Evolutionary conservation across 2,888 invertebrate species (phyloP).

Genomic region (Tubulanus polymorphus): DNA sequence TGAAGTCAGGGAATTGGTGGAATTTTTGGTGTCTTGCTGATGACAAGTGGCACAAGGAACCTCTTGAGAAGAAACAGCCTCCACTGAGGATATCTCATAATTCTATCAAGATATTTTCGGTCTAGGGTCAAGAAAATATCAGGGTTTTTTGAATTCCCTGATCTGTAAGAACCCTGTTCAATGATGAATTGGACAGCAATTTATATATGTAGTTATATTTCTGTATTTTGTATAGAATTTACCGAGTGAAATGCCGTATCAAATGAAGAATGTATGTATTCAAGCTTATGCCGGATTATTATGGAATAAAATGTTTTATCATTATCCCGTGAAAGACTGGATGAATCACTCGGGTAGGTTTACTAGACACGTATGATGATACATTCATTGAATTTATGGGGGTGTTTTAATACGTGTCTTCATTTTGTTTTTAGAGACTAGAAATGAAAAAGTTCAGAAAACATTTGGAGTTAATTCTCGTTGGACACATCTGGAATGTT

Average conservation of each 20-base stretch:
- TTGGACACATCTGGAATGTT: slow-evolving; percentile 48
- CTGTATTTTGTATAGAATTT: too few species aligned
- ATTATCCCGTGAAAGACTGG: slow-evolving; percentile 43
- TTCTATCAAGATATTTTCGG: too few species aligned
- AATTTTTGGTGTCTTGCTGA: too few species aligned
- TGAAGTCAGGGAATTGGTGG: too few species aligned
- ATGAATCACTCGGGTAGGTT: slow-evolving; percentile 17
- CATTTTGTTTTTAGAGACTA: not conserved
- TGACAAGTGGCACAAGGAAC: too few species aligned
- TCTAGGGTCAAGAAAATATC: too few species aligned
- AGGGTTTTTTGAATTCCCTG: too few species aligned
- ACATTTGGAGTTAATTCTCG: slow-evolving; percentile 26
- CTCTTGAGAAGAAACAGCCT: too few species aligned
- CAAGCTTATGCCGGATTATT: slow-evolving; percentile 52
- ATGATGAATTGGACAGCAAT: too few species aligned
- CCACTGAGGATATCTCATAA: too few species aligned
- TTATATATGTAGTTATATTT: too few species aligned
- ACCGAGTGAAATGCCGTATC: not conserved
- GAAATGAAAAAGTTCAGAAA: not conserved
- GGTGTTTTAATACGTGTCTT: not conserved
- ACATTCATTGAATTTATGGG: slow-evolving; percentile 6
- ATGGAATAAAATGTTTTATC: slow-evolving; percentile 53
- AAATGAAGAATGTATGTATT: not conserved
- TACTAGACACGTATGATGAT: not conserved
- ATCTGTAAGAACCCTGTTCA: too few species aligned